Evolutionary conservation across 2,113 vertebrate species (phyloP), one percentile per base, ranked within the genome.

Genomic region (Speoplatyrhinus poulsoni): DNA sequence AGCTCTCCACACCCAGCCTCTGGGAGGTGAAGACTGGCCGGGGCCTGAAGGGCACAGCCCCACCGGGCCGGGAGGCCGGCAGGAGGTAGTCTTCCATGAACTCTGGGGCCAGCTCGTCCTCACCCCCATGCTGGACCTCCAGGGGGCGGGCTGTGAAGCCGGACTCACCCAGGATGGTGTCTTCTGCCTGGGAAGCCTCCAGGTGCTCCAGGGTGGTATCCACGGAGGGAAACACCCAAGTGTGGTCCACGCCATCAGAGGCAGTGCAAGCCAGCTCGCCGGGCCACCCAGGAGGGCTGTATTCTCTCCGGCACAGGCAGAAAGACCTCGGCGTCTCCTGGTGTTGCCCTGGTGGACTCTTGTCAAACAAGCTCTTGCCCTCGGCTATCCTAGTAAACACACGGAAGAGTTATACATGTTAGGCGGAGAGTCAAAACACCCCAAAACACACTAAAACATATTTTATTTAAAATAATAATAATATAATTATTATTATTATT

Each of bases 331-430:
- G 74, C 52, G 81, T 55, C 75, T 83, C 60, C 59, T 82, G 75
- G 0, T 80, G 67, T 1, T 62, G 75, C 64, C 60, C 64, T 4
- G 70, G 70, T 9, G 86, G 82, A 11, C 59, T 87, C 75, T 70
- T 92, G 79, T 95, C 92, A 85, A 95, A 95, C 62, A 93, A 85
- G 82, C 92, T 95, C 79, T 90, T 89, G 48, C 92, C 90, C 32
- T 91, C 84, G 73, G 89, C 83, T 77, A 94, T 87, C 89, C 94
- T 95, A 85, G 26, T 2, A 26, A 26, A 68, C 78, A 69, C 33
- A 57, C 11, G 55, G 54, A 73, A 15, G 54, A 41, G 33, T 32
- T 10, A 59, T 10, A 59, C 17, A 59, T 10, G 57, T 1, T 59
- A 3, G 33, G 7, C n/a, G 50, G 50, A 15, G 49, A 3, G 49